Conservation (phyloP, 2,888 invertebrate genomes). For the Zelleria hepariella region DNA sequence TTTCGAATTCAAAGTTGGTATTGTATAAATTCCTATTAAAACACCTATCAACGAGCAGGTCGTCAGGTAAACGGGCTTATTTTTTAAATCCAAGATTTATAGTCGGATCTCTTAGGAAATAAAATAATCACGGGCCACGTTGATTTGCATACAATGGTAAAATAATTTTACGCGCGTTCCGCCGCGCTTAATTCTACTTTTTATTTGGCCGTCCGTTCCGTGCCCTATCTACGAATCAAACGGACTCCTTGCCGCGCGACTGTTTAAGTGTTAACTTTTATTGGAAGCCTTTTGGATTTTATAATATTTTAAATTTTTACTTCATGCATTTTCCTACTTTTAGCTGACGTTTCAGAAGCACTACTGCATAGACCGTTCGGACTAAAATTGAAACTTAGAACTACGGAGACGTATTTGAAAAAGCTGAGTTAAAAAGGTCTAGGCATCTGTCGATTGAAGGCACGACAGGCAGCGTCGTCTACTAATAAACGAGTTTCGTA, state of each 20-base stretch:
- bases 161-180: slow-evolving; percentile 73
- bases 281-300: slow-evolving; percentile 25
- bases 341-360: too few relatives aligned
- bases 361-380: too few relatives aligned
- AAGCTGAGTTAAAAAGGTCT: neutral
- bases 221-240: slow-evolving; percentile 70
- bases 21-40: slow-evolving; percentile 11
- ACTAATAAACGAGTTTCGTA: slow-evolving; percentile 6
- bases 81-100: slow-evolving; percentile 62
- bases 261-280: slow-evolving; percentile 67
- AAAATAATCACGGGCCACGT: slow-evolving; percentile 67
- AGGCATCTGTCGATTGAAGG: neutral
- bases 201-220: slow-evolving; percentile 65
- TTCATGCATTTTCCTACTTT: neutral
- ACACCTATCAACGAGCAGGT: slow-evolving; percentile 52
- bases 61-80: slow-evolving; percentile 43
- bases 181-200: slow-evolving; percentile 70
- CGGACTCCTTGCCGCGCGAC: slow-evolving; percentile 45
- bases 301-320: neutral
- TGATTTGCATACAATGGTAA: slow-evolving; percentile 73
- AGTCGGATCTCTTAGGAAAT: slow-evolving; percentile 67
- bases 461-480: neutral
- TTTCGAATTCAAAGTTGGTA: neutral
- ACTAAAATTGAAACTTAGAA: too few relatives aligned
- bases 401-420: neutral